phyloP scores from a whole-genome alignment of 2,113 vertebrate genomes.

The Coryphaenoides rupestris region DNA sequence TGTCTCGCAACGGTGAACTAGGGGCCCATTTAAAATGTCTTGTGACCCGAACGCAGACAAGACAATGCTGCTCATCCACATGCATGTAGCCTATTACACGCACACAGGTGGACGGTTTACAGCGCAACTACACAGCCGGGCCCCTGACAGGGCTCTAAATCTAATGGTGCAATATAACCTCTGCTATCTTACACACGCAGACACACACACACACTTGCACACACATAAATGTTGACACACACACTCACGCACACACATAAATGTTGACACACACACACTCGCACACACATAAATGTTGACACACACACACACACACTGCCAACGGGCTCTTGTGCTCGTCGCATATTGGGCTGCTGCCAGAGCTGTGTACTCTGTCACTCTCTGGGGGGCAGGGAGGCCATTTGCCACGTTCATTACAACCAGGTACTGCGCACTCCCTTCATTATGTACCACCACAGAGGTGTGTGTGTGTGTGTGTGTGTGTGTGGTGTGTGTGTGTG shows the following conservation, averaged over 20 bases:
- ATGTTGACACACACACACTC: background rate
- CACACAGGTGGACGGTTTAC: conserved; percentile 41
- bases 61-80: too few species aligned
- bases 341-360: background rate
- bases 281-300: background rate
- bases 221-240: background rate
- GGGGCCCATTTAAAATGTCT: too few species aligned
- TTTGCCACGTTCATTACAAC: background rate
- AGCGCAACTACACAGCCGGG: conserved; percentile 54
- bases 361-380: background rate
- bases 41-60: too few species aligned
- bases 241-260: conserved; percentile 3
- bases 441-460: background rate
- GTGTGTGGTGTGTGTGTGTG: too few species aligned
- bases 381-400: background rate
- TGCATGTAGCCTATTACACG: conserved; percentile 10
- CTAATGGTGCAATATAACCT: conserved; percentile 33
- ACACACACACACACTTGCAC: background rate
- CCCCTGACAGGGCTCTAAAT: conserved; percentile 48
- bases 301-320: background rate
- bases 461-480: too few species aligned
- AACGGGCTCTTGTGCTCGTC: background rate
- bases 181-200: background rate
- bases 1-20: too few species aligned
- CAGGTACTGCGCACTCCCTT: background rate